Evolutionary conservation across 2,888 invertebrate genomes (phyloP).

Genomic region (Polyommatus icarus): DNA sequence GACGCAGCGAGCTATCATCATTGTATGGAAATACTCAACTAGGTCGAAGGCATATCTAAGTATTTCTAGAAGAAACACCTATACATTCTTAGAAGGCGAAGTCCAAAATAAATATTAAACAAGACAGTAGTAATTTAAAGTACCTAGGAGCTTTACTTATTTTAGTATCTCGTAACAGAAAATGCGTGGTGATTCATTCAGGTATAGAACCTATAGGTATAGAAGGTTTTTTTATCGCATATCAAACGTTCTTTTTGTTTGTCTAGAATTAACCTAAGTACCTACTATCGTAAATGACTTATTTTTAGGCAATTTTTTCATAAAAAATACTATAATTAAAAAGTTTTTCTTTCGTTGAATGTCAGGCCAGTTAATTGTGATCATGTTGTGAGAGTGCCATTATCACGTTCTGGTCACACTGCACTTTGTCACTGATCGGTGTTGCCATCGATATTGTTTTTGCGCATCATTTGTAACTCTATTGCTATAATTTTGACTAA

Average conservation of each 20-base stretch:
- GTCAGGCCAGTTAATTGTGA: not conserved
- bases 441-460: not conserved
- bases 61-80: not conserved
- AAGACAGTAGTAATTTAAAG: too few species aligned
- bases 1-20: not conserved
- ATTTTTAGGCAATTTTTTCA: too few species aligned
- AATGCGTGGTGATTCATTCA: too few species aligned
- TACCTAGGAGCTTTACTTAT: too few species aligned
- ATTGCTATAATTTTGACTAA: not conserved
- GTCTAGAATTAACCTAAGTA: too few species aligned
- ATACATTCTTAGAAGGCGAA: not conserved
- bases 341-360: not conserved
- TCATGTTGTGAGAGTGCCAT: not conserved
- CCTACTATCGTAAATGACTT: too few species aligned
- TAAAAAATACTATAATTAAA: too few species aligned
- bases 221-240: too few species aligned
- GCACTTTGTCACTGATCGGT: not conserved
- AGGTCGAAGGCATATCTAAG: constrained; percentile 2
- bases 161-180: too few species aligned
- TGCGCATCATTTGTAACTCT: not conserved
- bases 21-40: not conserved
- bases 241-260: too few species aligned
- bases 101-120: not conserved
- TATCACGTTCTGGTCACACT: constrained; percentile 6
- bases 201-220: too few species aligned